Evolutionary conservation across 2,888 invertebrate genomes (phyloP).

Genomic region (Drosophila nr. fundita): DNA sequence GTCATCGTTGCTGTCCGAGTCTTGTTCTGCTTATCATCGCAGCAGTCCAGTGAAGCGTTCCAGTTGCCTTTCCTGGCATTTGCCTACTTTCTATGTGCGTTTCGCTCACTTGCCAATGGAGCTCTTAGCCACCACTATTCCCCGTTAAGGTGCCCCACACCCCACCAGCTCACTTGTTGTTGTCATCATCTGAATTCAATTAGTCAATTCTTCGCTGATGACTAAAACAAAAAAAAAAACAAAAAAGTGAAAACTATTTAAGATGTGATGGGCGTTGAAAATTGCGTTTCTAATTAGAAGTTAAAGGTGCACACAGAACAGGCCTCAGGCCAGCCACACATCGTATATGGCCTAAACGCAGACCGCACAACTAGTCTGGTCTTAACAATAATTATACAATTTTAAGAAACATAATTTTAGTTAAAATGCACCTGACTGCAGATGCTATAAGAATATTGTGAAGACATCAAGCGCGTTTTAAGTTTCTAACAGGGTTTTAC

Average conservation of each 20-base stretch:
- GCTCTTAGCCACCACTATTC: neutral
- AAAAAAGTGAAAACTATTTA: conserved; percentile 63
- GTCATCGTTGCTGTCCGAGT: conserved; percentile 47
- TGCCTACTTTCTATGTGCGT: conserved; percentile 42
- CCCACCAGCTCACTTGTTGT: conserved; percentile 16
- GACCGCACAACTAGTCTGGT: neutral
- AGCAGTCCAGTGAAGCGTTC: conserved; percentile 38
- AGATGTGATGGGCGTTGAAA: conserved; percentile 28
- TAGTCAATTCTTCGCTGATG: neutral
- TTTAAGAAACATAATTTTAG: neutral
- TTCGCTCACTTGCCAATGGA: conserved; percentile 32
- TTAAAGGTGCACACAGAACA: conserved; percentile 7
- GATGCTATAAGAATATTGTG: neutral
- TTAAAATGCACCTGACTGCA: neutral
- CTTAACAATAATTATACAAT: neutral
- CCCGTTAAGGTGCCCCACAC: neutral
- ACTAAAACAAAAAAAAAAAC: neutral
- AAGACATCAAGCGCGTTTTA: neutral
- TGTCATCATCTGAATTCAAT: conserved; percentile 30
- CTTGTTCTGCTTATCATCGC: conserved; percentile 69
- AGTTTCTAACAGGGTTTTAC: neutral
- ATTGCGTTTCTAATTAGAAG: conserved; percentile 53
- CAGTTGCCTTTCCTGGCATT: conserved; percentile 27
- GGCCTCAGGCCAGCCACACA: neutral
- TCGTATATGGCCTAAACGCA: neutral